Evolutionary conservation across 2,888 invertebrate genomes (phyloP).

Genomic region (Tipula lateralis): DNA sequence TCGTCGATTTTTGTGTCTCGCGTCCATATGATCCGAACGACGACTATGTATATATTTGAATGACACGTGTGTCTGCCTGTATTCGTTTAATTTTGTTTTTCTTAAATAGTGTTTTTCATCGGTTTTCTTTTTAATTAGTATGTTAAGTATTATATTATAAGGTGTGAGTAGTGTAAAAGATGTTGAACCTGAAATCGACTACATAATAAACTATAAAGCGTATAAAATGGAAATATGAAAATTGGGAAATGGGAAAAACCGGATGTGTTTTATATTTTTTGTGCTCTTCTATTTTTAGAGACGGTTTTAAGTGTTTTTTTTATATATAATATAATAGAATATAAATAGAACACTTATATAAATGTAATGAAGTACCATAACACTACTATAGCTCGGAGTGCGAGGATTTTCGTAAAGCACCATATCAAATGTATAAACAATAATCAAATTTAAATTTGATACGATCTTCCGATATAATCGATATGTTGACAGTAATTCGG

Average conservation of each 20-base stretch:
- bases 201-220: not conserved
- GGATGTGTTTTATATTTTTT: constrained; percentile 9
- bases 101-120: not conserved
- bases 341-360: not conserved
- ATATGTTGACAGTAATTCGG: not conserved
- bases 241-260: not conserved
- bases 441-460: not conserved
- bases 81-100: not conserved
- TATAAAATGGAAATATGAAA: not conserved
- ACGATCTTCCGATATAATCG: not conserved
- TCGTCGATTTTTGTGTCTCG: not conserved
- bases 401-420: not conserved
- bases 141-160: not conserved
- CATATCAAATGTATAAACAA: not conserved
- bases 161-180: not conserved
- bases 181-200: not conserved
- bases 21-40: not conserved
- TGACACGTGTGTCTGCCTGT: not conserved
- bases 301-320: not conserved
- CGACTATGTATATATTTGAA: not conserved
- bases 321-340: not conserved
- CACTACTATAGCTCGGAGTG: not conserved
- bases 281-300: not conserved
- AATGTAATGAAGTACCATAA: not conserved
- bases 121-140: not conserved